Percentiles rank a stretch among this genome's conserved stretches.
Evolutionary conservation across 2,113 vertebrate species (phyloP).

Genomic region (Paramisgurnus dabryanus): DNA sequence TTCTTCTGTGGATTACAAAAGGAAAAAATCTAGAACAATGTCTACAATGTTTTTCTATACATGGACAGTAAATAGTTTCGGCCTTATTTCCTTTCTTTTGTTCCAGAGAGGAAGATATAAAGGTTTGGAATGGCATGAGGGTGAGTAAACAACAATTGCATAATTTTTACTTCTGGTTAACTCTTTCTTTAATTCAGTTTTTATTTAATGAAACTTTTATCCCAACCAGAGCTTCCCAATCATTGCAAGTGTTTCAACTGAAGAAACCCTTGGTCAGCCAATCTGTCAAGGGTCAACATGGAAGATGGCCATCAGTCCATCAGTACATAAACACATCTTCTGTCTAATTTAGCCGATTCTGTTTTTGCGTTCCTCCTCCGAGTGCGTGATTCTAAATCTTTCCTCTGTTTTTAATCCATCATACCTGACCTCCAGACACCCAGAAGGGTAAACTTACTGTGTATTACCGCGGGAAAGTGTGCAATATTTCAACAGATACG

Average conservation of each 20-base stretch:
- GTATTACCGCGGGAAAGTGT: background rate
- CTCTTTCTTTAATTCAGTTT: background rate
- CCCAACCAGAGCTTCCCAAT: background rate
- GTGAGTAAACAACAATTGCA: no score
- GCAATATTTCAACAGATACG: background rate
- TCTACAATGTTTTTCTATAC: no score
- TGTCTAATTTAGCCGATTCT: background rate
- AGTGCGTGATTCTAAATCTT: slow-evolving; percentile 8
- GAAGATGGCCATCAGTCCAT: slow-evolving; percentile 1
- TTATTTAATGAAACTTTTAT: background rate
- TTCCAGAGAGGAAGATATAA: no score
- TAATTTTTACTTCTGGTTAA: no score
- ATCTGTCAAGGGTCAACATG: background rate
- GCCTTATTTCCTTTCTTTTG: no score
- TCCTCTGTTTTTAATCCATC: slow-evolving; percentile 16
- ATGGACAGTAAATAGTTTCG: no score
- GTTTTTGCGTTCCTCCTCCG: background rate
- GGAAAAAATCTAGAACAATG: no score
- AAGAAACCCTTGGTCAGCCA: background rate
- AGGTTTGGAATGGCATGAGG: no score
- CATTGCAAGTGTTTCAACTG: background rate
- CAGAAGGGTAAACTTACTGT: background rate
- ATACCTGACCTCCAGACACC: background rate
- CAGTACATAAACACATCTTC: slow-evolving; percentile 15
- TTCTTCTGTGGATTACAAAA: no score